These are phyloP conservation scores for Salarias fasciatus DNA, from an alignment of 2,797 vertebrate species.

Conservation along the genomic window DNA sequence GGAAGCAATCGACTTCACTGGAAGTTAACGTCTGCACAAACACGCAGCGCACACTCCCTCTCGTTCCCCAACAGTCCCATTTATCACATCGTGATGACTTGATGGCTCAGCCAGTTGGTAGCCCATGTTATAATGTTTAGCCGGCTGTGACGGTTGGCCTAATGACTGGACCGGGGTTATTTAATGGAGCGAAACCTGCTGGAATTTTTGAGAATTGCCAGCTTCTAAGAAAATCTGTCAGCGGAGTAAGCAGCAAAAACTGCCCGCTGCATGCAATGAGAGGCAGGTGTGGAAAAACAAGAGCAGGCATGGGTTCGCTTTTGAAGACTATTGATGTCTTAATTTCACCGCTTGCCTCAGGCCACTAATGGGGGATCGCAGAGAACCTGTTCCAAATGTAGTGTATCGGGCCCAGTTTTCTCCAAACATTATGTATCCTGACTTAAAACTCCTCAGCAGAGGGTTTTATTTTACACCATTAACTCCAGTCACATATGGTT, in stretches of 20 bases:
- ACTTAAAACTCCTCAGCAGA: background rate
- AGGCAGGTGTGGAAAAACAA: constrained; percentile 37
- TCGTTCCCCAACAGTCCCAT: constrained; percentile 40
- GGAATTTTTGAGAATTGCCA: constrained; percentile 59
- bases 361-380: constrained; percentile 18
- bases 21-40: constrained; percentile 41
- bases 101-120: constrained; percentile 66
- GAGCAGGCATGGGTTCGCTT: constrained; percentile 13
- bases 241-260: constrained; percentile 34
- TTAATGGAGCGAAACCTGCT: constrained; percentile 68
- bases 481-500: constrained; percentile 1
- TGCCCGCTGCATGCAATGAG: constrained; percentile 26
- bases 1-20: constrained; percentile 21
- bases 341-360: constrained; percentile 15
- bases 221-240: constrained; percentile 55
- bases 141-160: constrained; percentile 69
- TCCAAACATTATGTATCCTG: constrained; percentile 1
- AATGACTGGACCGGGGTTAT: constrained; percentile 70
- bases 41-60: background rate
- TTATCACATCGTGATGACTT: constrained; percentile 65
- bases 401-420: constrained; percentile 5
- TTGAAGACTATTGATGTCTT: constrained; percentile 32
- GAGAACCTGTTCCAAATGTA: constrained; percentile 12
- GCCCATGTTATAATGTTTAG: constrained; percentile 66
- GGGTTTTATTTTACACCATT: background rate